These are phyloP conservation scores for Camponotus vicinus DNA, from an alignment of 1,140 invertebrate species.

Conservation along the genomic window DNA sequence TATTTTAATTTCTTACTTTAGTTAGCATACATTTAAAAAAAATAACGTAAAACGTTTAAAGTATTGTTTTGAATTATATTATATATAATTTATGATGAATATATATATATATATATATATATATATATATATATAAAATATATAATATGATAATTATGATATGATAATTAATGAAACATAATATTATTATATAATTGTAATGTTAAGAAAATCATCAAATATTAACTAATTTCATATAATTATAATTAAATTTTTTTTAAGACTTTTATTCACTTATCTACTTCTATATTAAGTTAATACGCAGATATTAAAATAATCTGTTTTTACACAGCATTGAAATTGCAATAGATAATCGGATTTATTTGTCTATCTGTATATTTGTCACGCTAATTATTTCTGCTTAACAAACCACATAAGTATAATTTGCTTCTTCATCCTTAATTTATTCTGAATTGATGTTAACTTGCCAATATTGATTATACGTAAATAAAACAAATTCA, in stretches of 20 bases:
- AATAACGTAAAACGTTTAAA: not conserved
- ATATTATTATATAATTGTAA: no score
- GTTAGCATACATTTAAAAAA: not conserved
- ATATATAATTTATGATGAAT: no score
- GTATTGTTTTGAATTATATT: not conserved
- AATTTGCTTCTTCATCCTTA: not conserved
- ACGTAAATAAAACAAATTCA: not conserved
- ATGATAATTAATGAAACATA: no score
- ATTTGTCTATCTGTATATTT: not conserved
- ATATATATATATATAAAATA: no score
- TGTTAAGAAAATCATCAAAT: not conserved
- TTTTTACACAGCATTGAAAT: not conserved
- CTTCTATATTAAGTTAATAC: not conserved
- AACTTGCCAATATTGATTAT: not conserved
- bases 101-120: no score
- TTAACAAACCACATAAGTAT: constrained; percentile 2
- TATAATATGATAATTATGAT: no score
- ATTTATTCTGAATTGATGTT: not conserved
- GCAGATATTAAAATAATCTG: not conserved
- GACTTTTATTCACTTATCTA: not conserved
- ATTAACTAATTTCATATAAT: not conserved
- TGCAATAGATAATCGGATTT: not conserved
- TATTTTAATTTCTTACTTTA: not conserved
- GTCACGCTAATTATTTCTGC: constrained; percentile 6
- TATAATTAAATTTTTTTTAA: not conserved